Base-by-base conservation (phyloP, 2,797 vertebrate species). In the Hafferia zeledoni region DNA sequence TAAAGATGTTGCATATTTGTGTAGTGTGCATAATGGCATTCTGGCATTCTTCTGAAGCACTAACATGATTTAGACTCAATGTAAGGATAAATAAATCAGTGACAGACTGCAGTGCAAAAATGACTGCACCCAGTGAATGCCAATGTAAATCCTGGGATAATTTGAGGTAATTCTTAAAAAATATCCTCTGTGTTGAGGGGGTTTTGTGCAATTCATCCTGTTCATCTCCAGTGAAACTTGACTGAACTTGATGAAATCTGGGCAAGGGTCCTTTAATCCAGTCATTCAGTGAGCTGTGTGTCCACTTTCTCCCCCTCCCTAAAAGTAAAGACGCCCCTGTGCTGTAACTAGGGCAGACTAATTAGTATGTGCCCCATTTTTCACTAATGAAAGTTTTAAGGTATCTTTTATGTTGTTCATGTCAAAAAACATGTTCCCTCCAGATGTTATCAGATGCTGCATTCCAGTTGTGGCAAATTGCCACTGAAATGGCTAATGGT, bases 251-350 rank as follows among this genome's bases (percentile, higher is more conserved):
- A 41, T 71, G 24, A 80, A 81, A 87, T 63, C 30, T 64, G 18
- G 35, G 9, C 10, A 82, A 68, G 9, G 11, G 30, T n/a, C 10
- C 19, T 79, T 87, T 87, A 57, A 59, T 55, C 5, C 10, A 65
- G 23, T 17, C 25, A 63, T 37, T 13, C 20, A 25, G 6, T 19
- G n/a, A 67, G 17, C 6, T 63, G 17, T 1, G 1, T 49, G 20
- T 19, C 28, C 2, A 1, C 6, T 53, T 88, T 69, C 24, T 46
- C 9, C 4, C 1, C 3, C 6, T 50, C 2, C 9, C 5, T 46
- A 19, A 19, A 4, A 28, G 16, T 30, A 52, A 52, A 10, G 71
- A 31, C 6, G 41, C 2, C 6, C 44, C 6, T 47, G 9, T 57
- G 10, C 10, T 83, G 9, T 5, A 10, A 16, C 8, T 31, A 10